These are phyloP conservation scores for Phalacrocorax brasilianus DNA, from an alignment of 2,113 vertebrate species.

Conservation along the genomic window DNA sequence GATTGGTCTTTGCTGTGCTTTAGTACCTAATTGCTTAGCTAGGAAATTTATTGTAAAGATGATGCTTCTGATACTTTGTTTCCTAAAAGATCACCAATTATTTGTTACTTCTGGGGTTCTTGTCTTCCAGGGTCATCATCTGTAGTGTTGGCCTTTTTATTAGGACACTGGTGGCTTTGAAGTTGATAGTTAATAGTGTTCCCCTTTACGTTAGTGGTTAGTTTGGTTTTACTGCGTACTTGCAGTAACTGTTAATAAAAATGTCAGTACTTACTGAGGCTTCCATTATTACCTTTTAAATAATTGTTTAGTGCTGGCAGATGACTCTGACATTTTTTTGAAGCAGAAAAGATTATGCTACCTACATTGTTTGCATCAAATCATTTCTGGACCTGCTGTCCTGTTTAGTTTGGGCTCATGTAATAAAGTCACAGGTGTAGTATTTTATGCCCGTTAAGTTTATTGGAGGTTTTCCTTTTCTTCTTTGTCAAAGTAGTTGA, in stretches of 20 bases:
- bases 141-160: not conserved
- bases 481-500: not conserved
- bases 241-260: not conserved
- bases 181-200: not conserved
- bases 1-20: not conserved
- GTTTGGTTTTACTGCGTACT: not conserved
- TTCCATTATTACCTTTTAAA: not conserved
- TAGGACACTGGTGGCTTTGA: not conserved
- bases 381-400: not conserved
- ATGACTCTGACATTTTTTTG: not conserved
- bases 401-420: not conserved
- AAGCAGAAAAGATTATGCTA: not conserved
- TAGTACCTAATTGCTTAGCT: not conserved
- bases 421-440: not conserved
- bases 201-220: not conserved
- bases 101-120: not conserved
- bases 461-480: not conserved
- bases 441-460: not conserved
- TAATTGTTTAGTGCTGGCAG: not conserved
- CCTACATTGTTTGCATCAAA: not conserved
- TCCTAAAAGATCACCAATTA: not conserved
- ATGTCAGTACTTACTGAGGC: not conserved
- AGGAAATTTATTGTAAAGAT: not conserved
- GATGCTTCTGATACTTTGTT: not conserved
- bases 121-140: not conserved